Base-by-base conservation (phyloP, 2,113 vertebrate species). In the Charina bottae region DNA sequence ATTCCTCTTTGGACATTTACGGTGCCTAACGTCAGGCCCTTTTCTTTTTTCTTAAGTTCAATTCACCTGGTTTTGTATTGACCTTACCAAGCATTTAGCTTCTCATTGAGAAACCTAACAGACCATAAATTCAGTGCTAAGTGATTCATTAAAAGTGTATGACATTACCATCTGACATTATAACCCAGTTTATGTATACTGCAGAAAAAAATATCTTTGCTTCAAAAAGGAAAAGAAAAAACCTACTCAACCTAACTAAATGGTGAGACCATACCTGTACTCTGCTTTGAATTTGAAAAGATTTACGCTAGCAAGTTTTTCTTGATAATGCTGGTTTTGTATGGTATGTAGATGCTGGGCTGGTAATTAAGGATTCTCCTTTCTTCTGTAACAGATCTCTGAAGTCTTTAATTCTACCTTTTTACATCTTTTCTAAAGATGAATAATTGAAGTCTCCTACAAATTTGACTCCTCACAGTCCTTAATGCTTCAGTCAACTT, bases 271-370 rank as follows among this genome's bases (percentile, higher is more conserved):
- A 85, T 94, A 91, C 88, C 88, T 84, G 87, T 89, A 92, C 15
- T 83, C n/a, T 88, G 55, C 42, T 93, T 26, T 1, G 10, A 94
- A 94, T 93, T 95, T 89, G 95, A 92, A 91, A 94, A 93, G 88
- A 96, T 94, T 96, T 92, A 94, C 91, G 58, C 93, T 87, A 95
- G 90, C 88, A 93, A 90, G 83, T 92, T 92, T 94, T 95, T 85
- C 89, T 95, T 90, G 92, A 90, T 87, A 94, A 93, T 93, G 56
- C 88, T 33, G 92, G 88, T 8, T 83, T 95, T 55, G 56, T 42
- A 86, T 54, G 9, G 53, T 90, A 93, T 92, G 93, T 94, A 93
- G 87, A 92, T 37, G 37, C 55, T 68, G 7, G 26, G 64, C 21
- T 90, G 64, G 86, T 92, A 89, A 94, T 95, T 93, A 96, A 94